Percentiles rank a stretch among this genome's conserved stretches.
Conservation (phyloP, 2,888 invertebrate genomes). For the Agapostemon virescens region DNA sequence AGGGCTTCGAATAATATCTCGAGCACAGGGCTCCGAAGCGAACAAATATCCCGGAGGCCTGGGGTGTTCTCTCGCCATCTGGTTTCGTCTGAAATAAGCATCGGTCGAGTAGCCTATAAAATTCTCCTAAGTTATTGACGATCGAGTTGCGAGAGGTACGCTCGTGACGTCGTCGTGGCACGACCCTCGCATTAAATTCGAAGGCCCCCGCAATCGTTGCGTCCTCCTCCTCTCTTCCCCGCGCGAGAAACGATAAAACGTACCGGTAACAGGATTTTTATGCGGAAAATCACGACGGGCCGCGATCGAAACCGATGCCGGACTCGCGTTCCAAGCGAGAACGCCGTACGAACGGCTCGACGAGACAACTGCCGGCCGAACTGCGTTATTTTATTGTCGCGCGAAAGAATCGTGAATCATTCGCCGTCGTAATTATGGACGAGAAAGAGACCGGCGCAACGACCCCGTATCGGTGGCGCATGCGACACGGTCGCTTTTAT, state of each 20-base stretch:
- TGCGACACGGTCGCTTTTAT: constrained; percentile 38
- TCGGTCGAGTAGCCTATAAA: constrained; percentile 23
- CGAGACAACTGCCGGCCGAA: constrained; percentile 16
- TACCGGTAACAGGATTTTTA: constrained; percentile 39
- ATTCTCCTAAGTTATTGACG: constrained; percentile 37
- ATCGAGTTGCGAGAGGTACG: constrained; percentile 7
- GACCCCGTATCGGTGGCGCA: constrained; percentile 10
- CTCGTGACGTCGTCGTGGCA: not conserved
- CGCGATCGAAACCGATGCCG: constrained; percentile 21
- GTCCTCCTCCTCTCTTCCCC: not conserved
- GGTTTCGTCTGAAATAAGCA: constrained; percentile 8
- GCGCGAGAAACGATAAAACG: constrained; percentile 21
- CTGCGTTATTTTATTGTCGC: constrained; percentile 35
- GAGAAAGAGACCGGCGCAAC: not conserved
- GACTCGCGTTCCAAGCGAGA: constrained; percentile 1
- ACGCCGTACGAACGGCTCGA: not conserved
- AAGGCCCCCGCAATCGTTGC: not conserved
- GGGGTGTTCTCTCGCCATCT: not conserved
- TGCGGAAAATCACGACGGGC: constrained; percentile 23
- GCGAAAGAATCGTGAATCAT: constrained; percentile 47
- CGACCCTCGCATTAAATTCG: constrained; percentile 16
- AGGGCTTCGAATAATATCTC: not conserved
- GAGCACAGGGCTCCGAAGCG: no score
- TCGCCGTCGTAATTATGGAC: constrained; percentile 49
- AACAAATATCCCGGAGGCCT: not conserved